Base-by-base conservation (phyloP, 2,113 vertebrate genomes). In the Strix uralensis region DNA sequence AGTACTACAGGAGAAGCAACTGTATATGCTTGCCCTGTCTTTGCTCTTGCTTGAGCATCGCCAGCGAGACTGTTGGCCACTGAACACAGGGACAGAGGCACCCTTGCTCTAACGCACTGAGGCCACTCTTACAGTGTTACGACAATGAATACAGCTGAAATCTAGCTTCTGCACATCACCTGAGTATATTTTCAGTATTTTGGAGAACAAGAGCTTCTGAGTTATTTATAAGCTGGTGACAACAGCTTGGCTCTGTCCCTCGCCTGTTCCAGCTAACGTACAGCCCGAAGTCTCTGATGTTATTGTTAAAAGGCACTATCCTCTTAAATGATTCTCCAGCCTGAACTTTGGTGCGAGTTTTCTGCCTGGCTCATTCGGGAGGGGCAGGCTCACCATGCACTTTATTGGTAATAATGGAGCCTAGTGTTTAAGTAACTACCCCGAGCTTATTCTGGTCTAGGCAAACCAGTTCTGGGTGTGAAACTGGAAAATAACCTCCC, bases 381-480 rank as follows among this genome's bases (percentile, higher is more conserved):
- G 94, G 89, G 94, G 94, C 95, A 96, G 95, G 69, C 54, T 95
- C 92, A 75, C 89, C 59, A 2, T 30, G 71, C 84, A 34, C 80
- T 97, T 97, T 95, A 91, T 84, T 86, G 55, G 81, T 81, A 96
- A 88, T 94, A 96, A 95, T 90, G 90, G 73, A 88, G 83, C 52
- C 44, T 52, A 42, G 86, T 94, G 90, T 96, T 97, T 96, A 95
- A 92, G 84, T 94, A 95, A 96, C 93, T 89, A 87, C 69, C 49
- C 54, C 1, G n/a, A 83, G 82, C 89, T 97, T 96, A 95, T 91
- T 97, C 89, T 96, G 79, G 94, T 89, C 95, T 95, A 92, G 96
- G 94, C 93, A 96, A 96, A 97, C 96, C 96, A 95, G 96, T 97
- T 97, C 93, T 93, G 89, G 90, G 94, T 61, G 95, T 96, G 96